Conservation (phyloP, 1,140 invertebrate species). For the Phenacoccus solenopsis region DNA sequence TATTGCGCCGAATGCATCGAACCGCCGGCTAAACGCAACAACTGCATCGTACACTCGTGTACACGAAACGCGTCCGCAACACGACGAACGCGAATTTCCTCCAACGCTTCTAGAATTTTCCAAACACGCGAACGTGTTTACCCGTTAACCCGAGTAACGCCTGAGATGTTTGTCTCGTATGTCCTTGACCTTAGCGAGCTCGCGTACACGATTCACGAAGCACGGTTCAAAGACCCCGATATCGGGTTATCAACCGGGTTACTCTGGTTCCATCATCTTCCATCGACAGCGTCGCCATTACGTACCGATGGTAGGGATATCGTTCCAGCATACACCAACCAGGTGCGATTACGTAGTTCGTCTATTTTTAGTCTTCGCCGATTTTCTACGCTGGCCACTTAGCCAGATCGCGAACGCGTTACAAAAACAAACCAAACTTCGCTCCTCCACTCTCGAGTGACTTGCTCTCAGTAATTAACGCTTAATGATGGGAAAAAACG, state of each 20-base stretch:
- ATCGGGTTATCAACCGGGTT: not conserved
- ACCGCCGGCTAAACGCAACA: too few species aligned
- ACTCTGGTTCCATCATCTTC: not conserved
- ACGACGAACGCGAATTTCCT: too few species aligned
- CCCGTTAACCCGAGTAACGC: not conserved
- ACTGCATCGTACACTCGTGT: too few species aligned
- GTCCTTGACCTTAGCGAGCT: slow-evolving; percentile 10
- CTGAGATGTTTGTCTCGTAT: not conserved
- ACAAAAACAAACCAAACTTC: too few species aligned
- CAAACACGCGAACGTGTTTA: too few species aligned
- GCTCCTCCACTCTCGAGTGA: too few species aligned
- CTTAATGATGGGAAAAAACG: not conserved
- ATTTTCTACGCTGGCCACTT: not conserved
- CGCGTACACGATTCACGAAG: not conserved
- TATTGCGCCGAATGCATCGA: too few species aligned
- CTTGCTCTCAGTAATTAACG: not conserved
- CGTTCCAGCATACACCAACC: not conserved
- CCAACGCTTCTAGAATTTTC: too few species aligned
- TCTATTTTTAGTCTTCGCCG: not conserved
- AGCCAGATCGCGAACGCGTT: not conserved
- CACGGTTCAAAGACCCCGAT: not conserved
- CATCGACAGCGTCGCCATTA: not conserved
- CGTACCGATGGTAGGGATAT: not conserved
- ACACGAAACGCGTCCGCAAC: too few species aligned
- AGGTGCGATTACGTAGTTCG: not conserved